phyloP scores from a whole-genome alignment of 2,113 vertebrate genomes.

The Glareola pratincola region DNA sequence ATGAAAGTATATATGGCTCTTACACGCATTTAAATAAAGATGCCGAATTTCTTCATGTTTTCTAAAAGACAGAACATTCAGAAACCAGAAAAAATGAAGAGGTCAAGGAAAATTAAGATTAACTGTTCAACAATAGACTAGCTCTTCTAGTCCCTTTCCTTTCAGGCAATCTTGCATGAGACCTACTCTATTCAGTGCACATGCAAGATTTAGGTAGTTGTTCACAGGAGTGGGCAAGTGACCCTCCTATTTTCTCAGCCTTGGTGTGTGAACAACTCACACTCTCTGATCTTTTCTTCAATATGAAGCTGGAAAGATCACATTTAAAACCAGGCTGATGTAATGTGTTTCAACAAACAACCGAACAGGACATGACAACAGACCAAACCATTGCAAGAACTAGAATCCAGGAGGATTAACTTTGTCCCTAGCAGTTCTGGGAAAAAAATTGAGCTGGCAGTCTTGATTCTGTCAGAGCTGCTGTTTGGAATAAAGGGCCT shows the following conservation, averaged over 20 bases:
- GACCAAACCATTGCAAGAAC: background rate
- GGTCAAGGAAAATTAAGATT: background rate
- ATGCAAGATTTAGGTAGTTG: background rate
- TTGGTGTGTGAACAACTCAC: background rate
- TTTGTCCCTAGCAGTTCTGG: background rate
- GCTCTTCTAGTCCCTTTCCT: background rate
- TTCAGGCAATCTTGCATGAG: background rate
- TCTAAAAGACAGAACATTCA: background rate
- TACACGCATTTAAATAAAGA: background rate
- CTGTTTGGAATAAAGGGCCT: slow-evolving; percentile 40
- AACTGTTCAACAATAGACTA: background rate
- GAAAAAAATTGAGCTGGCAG: background rate
- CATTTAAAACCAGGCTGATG: background rate
- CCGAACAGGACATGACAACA: background rate
- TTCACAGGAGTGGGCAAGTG: background rate
- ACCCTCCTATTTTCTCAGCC: background rate
- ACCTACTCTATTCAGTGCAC: background rate
- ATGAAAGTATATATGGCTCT: background rate
- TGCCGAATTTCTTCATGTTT: background rate
- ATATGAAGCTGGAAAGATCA: background rate
- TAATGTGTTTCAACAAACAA: background rate
- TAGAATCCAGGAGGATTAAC: slow-evolving; percentile 14
- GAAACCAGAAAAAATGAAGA: background rate
- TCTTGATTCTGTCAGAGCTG: background rate
- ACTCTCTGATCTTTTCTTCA: background rate